These are phyloP conservation scores for Drosophila orena DNA, from an alignment of 1,140 invertebrate genomes.

Conservation along the genomic window DNA sequence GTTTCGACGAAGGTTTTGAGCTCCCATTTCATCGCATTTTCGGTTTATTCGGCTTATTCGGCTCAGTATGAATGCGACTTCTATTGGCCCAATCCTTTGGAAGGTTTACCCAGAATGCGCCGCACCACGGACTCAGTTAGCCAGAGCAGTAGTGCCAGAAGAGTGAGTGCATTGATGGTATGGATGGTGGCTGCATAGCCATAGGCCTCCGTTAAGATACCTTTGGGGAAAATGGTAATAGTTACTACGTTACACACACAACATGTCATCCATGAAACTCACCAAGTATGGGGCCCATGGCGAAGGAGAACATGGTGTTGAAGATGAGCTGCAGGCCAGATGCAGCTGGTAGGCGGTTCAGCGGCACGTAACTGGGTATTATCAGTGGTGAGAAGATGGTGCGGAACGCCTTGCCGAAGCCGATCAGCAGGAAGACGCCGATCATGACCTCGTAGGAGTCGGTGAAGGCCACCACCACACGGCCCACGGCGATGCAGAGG, in stretches of 20 bases:
- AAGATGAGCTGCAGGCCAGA: conserved; percentile 88
- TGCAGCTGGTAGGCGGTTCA: conserved; percentile 88
- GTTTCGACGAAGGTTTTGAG: neutral
- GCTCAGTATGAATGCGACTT: neutral
- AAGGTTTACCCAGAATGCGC: conserved; percentile 43
- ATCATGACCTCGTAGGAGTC: conserved; percentile 65
- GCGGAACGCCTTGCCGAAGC: conserved; percentile 89
- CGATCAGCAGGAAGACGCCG: conserved; percentile 84
- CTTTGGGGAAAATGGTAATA: conserved; percentile 20
- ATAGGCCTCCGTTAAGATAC: conserved; percentile 57
- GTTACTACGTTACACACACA: neutral
- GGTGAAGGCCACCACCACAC: conserved; percentile 81
- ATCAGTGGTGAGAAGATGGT: conserved; percentile 89
- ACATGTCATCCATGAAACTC: conserved; percentile 4
- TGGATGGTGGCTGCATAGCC: conserved; percentile 73
- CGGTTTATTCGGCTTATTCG: neutral
- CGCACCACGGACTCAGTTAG: conserved; percentile 56
- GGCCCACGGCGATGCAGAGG: conserved; percentile 87
- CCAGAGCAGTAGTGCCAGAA: conserved; percentile 65
- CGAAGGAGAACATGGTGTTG: conserved; percentile 87
- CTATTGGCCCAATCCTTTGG: conserved; percentile 52
- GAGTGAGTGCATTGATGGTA: conserved; percentile 62
- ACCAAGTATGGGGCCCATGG: conserved; percentile 88
- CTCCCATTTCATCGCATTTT: neutral
- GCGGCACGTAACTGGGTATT: conserved; percentile 88